Evolutionary conservation across 2,888 invertebrate species (phyloP).

Genomic region (Melinopterus prodromus): DNA sequence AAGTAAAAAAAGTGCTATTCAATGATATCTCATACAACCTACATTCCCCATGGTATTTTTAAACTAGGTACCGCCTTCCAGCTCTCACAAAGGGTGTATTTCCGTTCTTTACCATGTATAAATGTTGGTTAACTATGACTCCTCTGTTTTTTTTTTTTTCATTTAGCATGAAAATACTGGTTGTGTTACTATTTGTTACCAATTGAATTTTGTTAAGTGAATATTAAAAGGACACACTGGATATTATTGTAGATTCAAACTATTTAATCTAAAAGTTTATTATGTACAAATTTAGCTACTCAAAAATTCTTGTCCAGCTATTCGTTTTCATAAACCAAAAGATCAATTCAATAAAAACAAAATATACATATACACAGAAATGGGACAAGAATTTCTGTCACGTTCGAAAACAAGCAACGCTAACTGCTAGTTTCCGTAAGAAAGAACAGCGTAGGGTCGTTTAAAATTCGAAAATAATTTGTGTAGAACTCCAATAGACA

Average conservation of each 20-base stretch:
- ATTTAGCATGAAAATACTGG: too few species aligned
- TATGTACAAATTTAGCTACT: not conserved
- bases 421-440: conserved; percentile 28
- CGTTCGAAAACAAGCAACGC: not conserved
- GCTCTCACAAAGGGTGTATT: too few species aligned
- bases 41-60: too few species aligned
- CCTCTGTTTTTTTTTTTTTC: too few species aligned
- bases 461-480: conserved; percentile 46
- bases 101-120: too few species aligned
- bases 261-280: not conserved
- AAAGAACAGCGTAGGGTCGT: conserved; percentile 43
- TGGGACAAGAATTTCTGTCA: not conserved
- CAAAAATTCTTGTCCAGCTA: not conserved
- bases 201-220: not conserved
- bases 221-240: not conserved
- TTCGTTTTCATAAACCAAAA: not conserved
- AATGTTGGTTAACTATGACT: too few species aligned
- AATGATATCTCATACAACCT: too few species aligned
- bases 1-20: too few species aligned
- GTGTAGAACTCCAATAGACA: conserved; percentile 60
- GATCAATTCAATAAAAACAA: not conserved
- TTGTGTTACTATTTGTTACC: too few species aligned
- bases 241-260: not conserved
- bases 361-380: not conserved
- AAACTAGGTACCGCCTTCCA: too few species aligned